These are phyloP conservation scores for Hirundichthys speculiger DNA, from an alignment of 2,113 vertebrate genomes.

Conservation along the genomic window DNA sequence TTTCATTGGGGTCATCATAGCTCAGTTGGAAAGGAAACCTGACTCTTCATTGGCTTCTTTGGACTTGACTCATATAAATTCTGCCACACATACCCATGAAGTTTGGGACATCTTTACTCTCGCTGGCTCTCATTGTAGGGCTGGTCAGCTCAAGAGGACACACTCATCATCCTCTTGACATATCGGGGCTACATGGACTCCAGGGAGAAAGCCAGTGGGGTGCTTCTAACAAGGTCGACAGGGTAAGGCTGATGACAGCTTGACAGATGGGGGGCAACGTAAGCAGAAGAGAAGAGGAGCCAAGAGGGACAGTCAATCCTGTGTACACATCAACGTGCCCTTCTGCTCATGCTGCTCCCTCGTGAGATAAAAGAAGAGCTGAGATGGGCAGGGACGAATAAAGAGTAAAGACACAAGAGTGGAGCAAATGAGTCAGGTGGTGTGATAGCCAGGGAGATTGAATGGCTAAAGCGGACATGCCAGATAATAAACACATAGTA, in stretches of 20 bases:
- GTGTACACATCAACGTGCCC: slow-evolving; percentile 18
- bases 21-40: slow-evolving; percentile 46
- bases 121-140: slow-evolving; percentile 27
- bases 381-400: slow-evolving; percentile 1
- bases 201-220: slow-evolving; percentile 11
- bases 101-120: slow-evolving; percentile 37
- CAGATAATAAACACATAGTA: slow-evolving; percentile 78
- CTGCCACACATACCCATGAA: slow-evolving; percentile 50
- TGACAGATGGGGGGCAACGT: slow-evolving; percentile 65
- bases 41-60: slow-evolving; percentile 29
- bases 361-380: slow-evolving; percentile 3
- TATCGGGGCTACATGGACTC: slow-evolving; percentile 52
- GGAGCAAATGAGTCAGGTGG: slow-evolving; percentile 14
- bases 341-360: neutral
- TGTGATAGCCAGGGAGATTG: slow-evolving; percentile 4
- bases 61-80: slow-evolving; percentile 61
- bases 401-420: neutral
- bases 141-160: slow-evolving; percentile 39
- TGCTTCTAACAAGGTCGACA: slow-evolving; percentile 70
- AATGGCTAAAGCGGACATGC: slow-evolving; percentile 54
- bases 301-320: slow-evolving; percentile 22
- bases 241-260: slow-evolving; percentile 68
- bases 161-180: slow-evolving; percentile 72
- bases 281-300: slow-evolving; percentile 46
- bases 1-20: slow-evolving; percentile 30